These are phyloP conservation scores for Carpatolechia fugitivella DNA, from an alignment of 2,888 invertebrate species.

Conservation along the genomic window DNA sequence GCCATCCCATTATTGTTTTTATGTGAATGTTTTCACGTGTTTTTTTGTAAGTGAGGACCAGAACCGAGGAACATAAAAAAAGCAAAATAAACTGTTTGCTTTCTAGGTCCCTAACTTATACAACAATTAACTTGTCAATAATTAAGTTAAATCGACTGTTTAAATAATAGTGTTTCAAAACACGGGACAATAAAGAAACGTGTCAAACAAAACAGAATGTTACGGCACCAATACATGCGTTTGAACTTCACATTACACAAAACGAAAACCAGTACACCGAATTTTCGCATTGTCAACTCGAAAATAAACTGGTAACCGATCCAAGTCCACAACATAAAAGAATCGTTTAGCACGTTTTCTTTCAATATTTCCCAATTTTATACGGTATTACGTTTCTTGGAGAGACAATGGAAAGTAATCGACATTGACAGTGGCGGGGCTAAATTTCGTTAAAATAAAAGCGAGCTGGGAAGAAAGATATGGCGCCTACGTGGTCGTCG, in stretches of 20 bases:
- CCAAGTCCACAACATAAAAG: slow-evolving; percentile 44
- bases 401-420: slow-evolving; percentile 75
- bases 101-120: no score
- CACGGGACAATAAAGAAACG: no score
- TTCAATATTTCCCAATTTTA: slow-evolving; percentile 77
- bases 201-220: no score
- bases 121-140: no score
- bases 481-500: slow-evolving; percentile 76
- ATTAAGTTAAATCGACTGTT: no score
- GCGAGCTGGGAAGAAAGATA: slow-evolving; percentile 74
- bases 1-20: no score
- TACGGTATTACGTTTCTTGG: slow-evolving; percentile 58
- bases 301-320: slow-evolving; percentile 37
- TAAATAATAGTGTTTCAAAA: no score
- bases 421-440: slow-evolving; percentile 71
- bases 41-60: no score
- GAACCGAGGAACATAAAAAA: no score
- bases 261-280: slow-evolving; percentile 14
- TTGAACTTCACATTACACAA: background rate
- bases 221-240: background rate
- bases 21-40: no score
- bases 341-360: slow-evolving; percentile 69
- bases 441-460: slow-evolving; percentile 79
- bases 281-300: slow-evolving; percentile 26
- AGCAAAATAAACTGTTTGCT: no score